Percentiles rank a stretch among this genome's conserved stretches.
Evolutionary conservation across 2,888 invertebrate genomes (phyloP).

Genomic region (Brachyopa scutellaris): DNA sequence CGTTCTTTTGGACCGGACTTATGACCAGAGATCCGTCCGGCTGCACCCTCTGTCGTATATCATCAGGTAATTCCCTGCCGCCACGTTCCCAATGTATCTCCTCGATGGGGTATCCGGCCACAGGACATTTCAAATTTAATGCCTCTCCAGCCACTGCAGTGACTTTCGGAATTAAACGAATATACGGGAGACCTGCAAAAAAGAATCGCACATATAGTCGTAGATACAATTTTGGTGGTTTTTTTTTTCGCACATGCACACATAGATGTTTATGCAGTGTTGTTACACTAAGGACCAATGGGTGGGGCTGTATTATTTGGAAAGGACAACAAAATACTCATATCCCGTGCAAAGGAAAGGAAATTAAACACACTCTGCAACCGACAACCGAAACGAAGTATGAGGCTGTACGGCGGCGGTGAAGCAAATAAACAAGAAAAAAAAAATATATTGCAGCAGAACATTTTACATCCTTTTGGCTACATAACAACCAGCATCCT

Average conservation of each 20-base stretch:
- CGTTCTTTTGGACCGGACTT: conserved; percentile 88
- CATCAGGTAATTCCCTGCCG: conserved; percentile 89
- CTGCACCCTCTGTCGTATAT: conserved; percentile 89
- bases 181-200: conserved; percentile 88
- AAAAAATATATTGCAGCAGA: conserved; percentile 51
- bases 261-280: conserved; percentile 65
- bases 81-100: conserved; percentile 91
- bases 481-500: conserved; percentile 69
- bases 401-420: too few relatives aligned
- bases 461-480: conserved; percentile 72
- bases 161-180: conserved; percentile 90
- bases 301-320: conserved; percentile 35
- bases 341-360: conserved; percentile 26
- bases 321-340: conserved; percentile 31
- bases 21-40: conserved; percentile 89
- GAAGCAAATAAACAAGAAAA: conserved; percentile 1
- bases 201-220: too few relatives aligned
- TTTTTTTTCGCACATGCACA: conserved; percentile 25
- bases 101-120: conserved; percentile 91
- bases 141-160: conserved; percentile 91
- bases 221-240: background rate
- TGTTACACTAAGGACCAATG: conserved; percentile 25
- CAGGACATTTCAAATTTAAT: conserved; percentile 89
- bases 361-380: conserved; percentile 69
- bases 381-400: conserved; percentile 62